These are phyloP conservation scores for Plagodis dolabraria DNA, from an alignment of 2,888 invertebrate genomes.

Conservation along the genomic window DNA sequence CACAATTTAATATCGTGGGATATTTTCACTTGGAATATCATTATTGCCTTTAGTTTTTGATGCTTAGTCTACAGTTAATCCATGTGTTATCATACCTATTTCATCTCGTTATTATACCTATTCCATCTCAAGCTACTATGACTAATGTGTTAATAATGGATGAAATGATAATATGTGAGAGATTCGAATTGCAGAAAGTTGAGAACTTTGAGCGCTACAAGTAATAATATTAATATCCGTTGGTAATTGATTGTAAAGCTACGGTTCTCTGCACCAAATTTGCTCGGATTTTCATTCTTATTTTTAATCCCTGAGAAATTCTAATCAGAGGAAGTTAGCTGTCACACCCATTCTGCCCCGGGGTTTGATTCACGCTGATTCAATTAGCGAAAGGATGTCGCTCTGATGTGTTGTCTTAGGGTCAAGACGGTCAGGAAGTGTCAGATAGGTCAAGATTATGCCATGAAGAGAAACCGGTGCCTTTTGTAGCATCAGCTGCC, in stretches of 20 bases:
- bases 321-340: conserved; percentile 43
- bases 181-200: background rate
- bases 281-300: background rate
- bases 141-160: conserved; percentile 40
- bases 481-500: conserved; percentile 63
- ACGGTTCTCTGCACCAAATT: no score
- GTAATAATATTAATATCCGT: no score
- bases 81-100: no score
- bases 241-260: no score
- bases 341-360: conserved; percentile 25
- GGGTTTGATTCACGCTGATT: conserved; percentile 52
- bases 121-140: conserved; percentile 3
- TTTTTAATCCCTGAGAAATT: no score
- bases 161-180: conserved; percentile 37
- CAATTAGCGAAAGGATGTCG: conserved; percentile 70
- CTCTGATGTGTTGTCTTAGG: conserved; percentile 46
- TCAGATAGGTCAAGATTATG: conserved; percentile 12
- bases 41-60: conserved; percentile 30
- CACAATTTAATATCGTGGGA: conserved; percentile 48
- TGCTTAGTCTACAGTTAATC: no score
- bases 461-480: conserved; percentile 46
- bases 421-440: conserved; percentile 35
- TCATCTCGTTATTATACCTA: no score
- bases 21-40: conserved; percentile 45
- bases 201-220: no score